Base-by-base conservation (phyloP, 2,113 vertebrate species). In the Trematocara zebra region DNA sequence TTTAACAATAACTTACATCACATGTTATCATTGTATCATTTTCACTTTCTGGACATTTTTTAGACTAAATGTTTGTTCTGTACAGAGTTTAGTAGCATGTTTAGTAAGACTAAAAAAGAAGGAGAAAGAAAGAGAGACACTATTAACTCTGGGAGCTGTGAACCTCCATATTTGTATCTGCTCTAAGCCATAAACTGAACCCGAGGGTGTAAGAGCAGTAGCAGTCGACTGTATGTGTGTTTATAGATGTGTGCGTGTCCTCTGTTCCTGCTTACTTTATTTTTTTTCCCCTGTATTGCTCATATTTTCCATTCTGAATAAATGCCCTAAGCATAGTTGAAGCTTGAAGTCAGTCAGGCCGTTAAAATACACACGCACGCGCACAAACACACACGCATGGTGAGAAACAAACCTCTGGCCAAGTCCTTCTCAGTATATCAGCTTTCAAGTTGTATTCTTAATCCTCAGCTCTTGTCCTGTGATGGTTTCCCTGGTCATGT, bases 231-330 rank as follows among this genome's bases (percentile, higher is more conserved):
- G 10, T 84, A 83, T 90, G 82, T 89, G 76, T 83, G 76, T 82
- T 52, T 89, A 52, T 89, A 51, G 84, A 76, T 78, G 86, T 88
- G 82, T 69, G 26, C 52, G 72, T 89, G 82, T 89, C 83, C 59
- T 59, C 83, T 93, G 81, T 92, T 93, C 81, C 81, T 86, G 59
- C 88, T 92, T 88, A 88, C 92, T 95, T 94, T 88, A 91, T 91
- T 81, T 47, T 44, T 53, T 76, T 18, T 52, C 87, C 59, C 83
- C 83, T 86, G 83, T 80, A 69, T 90, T 92, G 90, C 94, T 96
- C 96, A 96, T 94, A 95, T 95, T 95, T 96, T 96, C 95, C 95
- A 92, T 93, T 92, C 90, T 92, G 93, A 94, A 93, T 91, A 92
- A 94, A 95, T 94, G 90, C 81, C 86, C 88, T 37, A 78, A 91